These are phyloP conservation scores for Dicentrarchus labrax DNA, from an alignment of 2,113 vertebrate genomes.

Conservation along the genomic window DNA sequence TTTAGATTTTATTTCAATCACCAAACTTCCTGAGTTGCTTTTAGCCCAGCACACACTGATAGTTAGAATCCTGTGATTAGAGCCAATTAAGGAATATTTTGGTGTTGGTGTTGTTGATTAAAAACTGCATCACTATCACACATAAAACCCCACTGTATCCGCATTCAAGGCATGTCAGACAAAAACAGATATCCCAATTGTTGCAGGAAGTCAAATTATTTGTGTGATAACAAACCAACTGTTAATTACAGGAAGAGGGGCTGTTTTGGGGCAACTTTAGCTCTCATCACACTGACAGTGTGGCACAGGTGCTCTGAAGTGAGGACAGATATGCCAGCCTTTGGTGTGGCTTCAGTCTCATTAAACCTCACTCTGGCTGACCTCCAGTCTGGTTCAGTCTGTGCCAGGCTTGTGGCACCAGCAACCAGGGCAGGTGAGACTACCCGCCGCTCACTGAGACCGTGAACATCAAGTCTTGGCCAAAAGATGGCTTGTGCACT, in stretches of 20 bases:
- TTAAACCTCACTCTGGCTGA: slow-evolving; percentile 76
- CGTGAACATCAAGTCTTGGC: slow-evolving; percentile 47
- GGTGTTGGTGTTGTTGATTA: slow-evolving; percentile 17
- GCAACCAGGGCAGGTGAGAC: slow-evolving; percentile 60
- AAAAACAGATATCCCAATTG: slow-evolving; percentile 35
- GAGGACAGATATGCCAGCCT: slow-evolving; percentile 69
- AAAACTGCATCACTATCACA: slow-evolving; percentile 9
- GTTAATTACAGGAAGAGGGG: slow-evolving; percentile 71
- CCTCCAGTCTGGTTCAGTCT: slow-evolving; percentile 72
- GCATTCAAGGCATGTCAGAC: slow-evolving; percentile 36
- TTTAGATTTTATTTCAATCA: slow-evolving; percentile 38
- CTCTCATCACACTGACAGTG: slow-evolving; percentile 60
- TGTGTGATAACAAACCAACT: slow-evolving; percentile 65
- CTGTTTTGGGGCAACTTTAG: slow-evolving; percentile 60
- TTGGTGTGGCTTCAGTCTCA: slow-evolving; percentile 74
- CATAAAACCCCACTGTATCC: slow-evolving; percentile 17
- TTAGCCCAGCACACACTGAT: background rate
- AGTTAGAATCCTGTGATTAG: slow-evolving; percentile 27
- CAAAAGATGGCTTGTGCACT: slow-evolving; percentile 57
- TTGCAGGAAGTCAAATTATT: slow-evolving; percentile 51
- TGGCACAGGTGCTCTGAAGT: slow-evolving; percentile 64
- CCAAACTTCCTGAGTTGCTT: slow-evolving; percentile 26
- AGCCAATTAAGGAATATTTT: slow-evolving; percentile 29
- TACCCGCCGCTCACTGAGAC: slow-evolving; percentile 53
- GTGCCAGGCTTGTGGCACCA: slow-evolving; percentile 65